Base-by-base conservation (phyloP, 2,888 invertebrate genomes). In the Sepioteuthis lessoniana region DNA sequence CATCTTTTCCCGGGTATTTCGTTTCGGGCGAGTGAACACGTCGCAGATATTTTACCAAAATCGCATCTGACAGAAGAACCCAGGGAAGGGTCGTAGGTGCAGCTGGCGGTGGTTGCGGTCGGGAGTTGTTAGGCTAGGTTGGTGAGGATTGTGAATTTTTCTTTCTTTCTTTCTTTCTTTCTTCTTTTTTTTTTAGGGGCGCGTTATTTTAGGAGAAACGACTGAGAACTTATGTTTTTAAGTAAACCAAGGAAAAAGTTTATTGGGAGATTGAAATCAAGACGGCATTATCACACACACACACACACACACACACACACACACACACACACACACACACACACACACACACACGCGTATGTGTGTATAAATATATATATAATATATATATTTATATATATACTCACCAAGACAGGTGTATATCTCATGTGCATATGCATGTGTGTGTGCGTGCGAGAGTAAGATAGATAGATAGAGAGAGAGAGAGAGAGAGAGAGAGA, bases 191-290 rank as follows among this genome's bases (percentile, higher is more conserved):
- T 55, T 25, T 76, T 16, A 13, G 76, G 76, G 16, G 76, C 16
- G 35, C n/a, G 76, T 76, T 76, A 35, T 76, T 76, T 35, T 35
- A n/a, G n/a, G 76, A 76, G n/a, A 76, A 76, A n/a, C 76, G 76
- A 76, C n/a, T 76, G 76, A 76, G 76, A 76, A 76, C 76, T 76
- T 76, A 76, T 76, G 76, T 76, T 76, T 76, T 76, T 76, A 76
- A 16, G n/a, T 76, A 76, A 76, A 76, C 76, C 76, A 76, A n/a
- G 76, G n/a, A 76, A 76, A n/a, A 76, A n/a, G 76, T 55, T 55
- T 55, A 55, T 55, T 55, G 25, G 21, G 25, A 55, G 55, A n/a
- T 35, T 35, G 76, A 76, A 76, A 76, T 76, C n/a, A 76, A 76
- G n/a, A 16, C 76, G n/a, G 35, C 3, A 76, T 76, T 76, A n/a